phyloP scores from a whole-genome alignment of 1,140 invertebrate genomes.

The Muscidifurax raptorellus region DNA sequence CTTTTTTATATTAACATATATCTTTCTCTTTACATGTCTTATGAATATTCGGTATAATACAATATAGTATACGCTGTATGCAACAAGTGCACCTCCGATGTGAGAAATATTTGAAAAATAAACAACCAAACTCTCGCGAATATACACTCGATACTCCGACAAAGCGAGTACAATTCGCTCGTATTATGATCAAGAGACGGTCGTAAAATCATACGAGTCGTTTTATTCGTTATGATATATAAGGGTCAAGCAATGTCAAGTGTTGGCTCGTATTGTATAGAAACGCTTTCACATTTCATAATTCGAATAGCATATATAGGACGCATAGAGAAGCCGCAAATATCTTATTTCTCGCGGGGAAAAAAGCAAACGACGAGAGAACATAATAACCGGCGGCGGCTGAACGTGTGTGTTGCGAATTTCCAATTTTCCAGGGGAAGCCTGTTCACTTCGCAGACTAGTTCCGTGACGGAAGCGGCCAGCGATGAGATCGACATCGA shows the following conservation, averaged over 20 bases:
- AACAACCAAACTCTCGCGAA: not conserved
- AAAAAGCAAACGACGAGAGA: not conserved
- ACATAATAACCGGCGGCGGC: not conserved
- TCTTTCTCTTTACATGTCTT: not conserved
- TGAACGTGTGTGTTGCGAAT: slow-evolving; percentile 59
- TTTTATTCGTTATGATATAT: too few species aligned
- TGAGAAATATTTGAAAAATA: not conserved
- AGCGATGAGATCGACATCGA: slow-evolving; percentile 85
- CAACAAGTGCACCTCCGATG: not conserved
- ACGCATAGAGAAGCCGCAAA: too few species aligned
- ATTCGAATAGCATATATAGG: too few species aligned
- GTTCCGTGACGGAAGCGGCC: slow-evolving; percentile 82
- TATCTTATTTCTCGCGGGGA: too few species aligned
- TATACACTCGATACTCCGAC: too few species aligned
- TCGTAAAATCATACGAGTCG: too few species aligned
- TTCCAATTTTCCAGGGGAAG: slow-evolving; percentile 72
- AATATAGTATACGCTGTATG: not conserved
- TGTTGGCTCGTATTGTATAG: not conserved
- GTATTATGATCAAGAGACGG: not conserved
- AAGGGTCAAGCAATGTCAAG: slow-evolving; percentile 25
- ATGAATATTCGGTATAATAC: not conserved
- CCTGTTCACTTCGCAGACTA: slow-evolving; percentile 81
- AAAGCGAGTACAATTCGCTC: not conserved
- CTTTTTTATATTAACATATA: not conserved
- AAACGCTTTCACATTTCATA: slow-evolving; percentile 8